These are phyloP conservation scores for Salarias fasciatus DNA, from an alignment of 2,797 vertebrate species.

Conservation along the genomic window DNA sequence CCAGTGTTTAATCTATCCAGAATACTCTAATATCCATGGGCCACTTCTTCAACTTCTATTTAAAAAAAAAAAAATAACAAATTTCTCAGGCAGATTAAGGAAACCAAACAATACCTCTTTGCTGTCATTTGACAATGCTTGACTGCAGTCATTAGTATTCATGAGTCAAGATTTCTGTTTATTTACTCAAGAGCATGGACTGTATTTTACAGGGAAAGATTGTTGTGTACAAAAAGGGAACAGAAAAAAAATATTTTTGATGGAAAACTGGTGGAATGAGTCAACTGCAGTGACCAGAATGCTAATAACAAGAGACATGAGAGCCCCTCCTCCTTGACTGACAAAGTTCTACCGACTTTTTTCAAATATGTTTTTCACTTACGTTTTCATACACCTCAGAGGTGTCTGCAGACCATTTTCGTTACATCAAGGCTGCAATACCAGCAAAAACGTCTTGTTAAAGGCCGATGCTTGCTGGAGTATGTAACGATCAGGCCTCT, in stretches of 20 bases:
- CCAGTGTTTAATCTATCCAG: not conserved
- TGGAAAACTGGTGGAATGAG: slow-evolving; percentile 34
- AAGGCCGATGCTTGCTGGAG: not conserved
- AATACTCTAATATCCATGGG: not conserved
- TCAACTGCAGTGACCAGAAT: slow-evolving; percentile 23
- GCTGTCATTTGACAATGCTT: not conserved
- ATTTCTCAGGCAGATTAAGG: slow-evolving; percentile 6
- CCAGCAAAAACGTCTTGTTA: not conserved
- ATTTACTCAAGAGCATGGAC: slow-evolving; percentile 27
- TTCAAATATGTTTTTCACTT: slow-evolving; percentile 5
- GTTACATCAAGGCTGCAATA: not conserved
- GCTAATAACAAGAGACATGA: slow-evolving; percentile 10
- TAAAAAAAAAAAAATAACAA: not conserved
- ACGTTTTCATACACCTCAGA: slow-evolving; percentile 1
- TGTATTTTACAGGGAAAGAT: slow-evolving; percentile 19
- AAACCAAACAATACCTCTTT: slow-evolving; percentile 7
- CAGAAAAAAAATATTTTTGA: slow-evolving; percentile 9
- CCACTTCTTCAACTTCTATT: too few relatives aligned
- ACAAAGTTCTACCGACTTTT: not conserved
- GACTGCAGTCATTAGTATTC: slow-evolving; percentile 26
- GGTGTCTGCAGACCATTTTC: not conserved
- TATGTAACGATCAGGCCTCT: not conserved
- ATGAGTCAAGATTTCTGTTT: slow-evolving; percentile 19
- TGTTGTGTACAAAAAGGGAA: slow-evolving; percentile 6
- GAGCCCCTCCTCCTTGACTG: too few relatives aligned